A percentile compares a stretch with the other conserved stretches of the same genome.
Conservation (phyloP, 2,888 invertebrate species). For the Hyposoter dolosus region DNA sequence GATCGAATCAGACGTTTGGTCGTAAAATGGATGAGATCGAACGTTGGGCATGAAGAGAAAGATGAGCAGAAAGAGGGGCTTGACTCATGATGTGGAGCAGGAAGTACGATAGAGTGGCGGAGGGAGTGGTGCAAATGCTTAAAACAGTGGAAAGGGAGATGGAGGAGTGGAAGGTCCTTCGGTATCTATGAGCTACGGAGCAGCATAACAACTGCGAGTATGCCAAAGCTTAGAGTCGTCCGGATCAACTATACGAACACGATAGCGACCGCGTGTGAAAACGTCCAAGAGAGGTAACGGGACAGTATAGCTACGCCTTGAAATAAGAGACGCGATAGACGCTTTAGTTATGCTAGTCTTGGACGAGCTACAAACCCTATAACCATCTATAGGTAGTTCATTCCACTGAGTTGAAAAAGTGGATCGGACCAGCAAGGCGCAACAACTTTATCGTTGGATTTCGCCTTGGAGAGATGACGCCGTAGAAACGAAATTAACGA, state of each 20-base stretch:
- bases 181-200: slow-evolving; percentile 34
- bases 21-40: slow-evolving; percentile 69
- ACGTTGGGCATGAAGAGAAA: slow-evolving; percentile 48
- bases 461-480: slow-evolving; percentile 25
- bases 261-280: background rate
- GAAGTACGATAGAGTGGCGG: background rate
- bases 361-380: slow-evolving; percentile 9
- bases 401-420: slow-evolving; percentile 23
- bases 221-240: slow-evolving; percentile 29
- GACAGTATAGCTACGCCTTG: slow-evolving; percentile 5
- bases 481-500: slow-evolving; percentile 77
- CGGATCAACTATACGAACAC: slow-evolving; percentile 26
- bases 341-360: slow-evolving; percentile 11
- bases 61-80: slow-evolving; percentile 45
- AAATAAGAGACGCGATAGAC: slow-evolving; percentile 32
- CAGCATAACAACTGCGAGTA: slow-evolving; percentile 32
- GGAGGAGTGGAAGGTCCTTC: slow-evolving; percentile 39
- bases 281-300: slow-evolving; percentile 32
- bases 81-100: slow-evolving; percentile 29
- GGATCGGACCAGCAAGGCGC: slow-evolving; percentile 31
- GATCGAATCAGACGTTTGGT: slow-evolving; percentile 52
- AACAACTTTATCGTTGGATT: slow-evolving; percentile 28
- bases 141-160: slow-evolving; percentile 26
- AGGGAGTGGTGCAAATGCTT: slow-evolving; percentile 25
- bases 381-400: slow-evolving; percentile 15